These are phyloP conservation scores for Tetrax tetrax DNA, from an alignment of 2,113 vertebrate species.

Conservation along the genomic window DNA sequence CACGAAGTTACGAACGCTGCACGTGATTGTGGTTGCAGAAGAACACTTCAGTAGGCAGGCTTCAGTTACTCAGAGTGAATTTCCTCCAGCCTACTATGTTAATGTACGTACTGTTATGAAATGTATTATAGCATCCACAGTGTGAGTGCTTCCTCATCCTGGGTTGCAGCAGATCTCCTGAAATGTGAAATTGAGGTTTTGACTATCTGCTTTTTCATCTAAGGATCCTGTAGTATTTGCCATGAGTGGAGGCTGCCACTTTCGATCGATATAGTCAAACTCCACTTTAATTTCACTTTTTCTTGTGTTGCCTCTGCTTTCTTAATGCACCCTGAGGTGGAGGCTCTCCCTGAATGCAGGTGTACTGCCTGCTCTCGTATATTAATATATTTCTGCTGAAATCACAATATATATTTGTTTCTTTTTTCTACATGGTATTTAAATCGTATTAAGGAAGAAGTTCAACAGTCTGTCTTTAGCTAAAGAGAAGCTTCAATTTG, in stretches of 20 bases:
- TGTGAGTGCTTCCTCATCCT: neutral
- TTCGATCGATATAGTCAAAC: neutral
- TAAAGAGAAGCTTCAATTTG: neutral
- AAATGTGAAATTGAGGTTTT: neutral
- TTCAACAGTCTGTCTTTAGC: neutral
- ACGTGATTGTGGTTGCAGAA: neutral
- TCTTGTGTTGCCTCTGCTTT: neutral
- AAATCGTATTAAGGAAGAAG: neutral
- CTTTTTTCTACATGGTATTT: neutral
- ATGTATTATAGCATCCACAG: neutral
- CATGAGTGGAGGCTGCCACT: neutral
- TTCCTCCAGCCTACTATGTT: neutral
- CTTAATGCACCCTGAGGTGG: neutral
- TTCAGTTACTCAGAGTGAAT: neutral
- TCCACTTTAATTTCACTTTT: neutral
- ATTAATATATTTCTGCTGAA: neutral
- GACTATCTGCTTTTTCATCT: neutral
- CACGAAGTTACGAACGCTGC: neutral
- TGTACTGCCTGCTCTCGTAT: neutral
- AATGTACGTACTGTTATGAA: neutral
- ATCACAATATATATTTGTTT: accelerated
- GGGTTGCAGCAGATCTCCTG: neutral
- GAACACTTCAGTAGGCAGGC: neutral
- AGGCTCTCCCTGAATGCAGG: neutral
- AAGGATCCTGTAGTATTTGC: neutral